Conservation (phyloP, 1,140 invertebrate genomes). For the Leptinotarsa undecemlineata region DNA sequence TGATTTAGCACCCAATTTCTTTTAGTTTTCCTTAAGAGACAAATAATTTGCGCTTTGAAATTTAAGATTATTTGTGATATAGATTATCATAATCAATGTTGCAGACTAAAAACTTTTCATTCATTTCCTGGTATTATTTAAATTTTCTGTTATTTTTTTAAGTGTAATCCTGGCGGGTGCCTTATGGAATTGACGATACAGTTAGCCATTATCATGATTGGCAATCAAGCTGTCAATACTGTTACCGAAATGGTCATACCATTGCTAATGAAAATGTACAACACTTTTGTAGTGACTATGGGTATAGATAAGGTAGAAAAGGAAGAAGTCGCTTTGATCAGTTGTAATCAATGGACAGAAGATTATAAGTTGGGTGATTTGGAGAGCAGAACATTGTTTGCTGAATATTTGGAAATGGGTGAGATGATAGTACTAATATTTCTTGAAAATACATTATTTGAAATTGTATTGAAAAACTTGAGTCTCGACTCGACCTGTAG, state of each 20-base stretch:
- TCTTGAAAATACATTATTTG: no score
- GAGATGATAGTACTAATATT: constrained; percentile 32
- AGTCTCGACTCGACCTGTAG: no score
- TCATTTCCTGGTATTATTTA: no score
- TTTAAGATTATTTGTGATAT: no score
- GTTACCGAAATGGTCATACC: constrained; percentile 76
- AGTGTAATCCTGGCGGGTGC: constrained; percentile 81
- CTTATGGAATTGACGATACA: constrained; percentile 83
- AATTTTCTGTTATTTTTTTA: constrained; percentile 27
- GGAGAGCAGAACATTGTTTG: constrained; percentile 70
- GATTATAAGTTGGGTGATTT: constrained; percentile 76
- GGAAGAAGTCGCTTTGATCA: constrained; percentile 43
- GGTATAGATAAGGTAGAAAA: constrained; percentile 42
- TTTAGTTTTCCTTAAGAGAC: no score
- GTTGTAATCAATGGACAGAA: constrained; percentile 72
- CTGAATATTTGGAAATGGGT: constrained; percentile 90
- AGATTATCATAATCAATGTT: background rate
- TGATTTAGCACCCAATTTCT: no score
- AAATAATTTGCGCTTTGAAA: no score
- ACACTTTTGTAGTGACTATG: constrained; percentile 46
- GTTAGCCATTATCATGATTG: constrained; percentile 83
- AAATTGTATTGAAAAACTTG: no score
- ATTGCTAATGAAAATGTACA: constrained; percentile 58
- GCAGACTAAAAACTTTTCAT: no score
- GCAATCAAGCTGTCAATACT: constrained; percentile 81